phyloP scores from a whole-genome alignment of 2,797 vertebrate genomes.

The Poeciliopsis gracilis region DNA sequence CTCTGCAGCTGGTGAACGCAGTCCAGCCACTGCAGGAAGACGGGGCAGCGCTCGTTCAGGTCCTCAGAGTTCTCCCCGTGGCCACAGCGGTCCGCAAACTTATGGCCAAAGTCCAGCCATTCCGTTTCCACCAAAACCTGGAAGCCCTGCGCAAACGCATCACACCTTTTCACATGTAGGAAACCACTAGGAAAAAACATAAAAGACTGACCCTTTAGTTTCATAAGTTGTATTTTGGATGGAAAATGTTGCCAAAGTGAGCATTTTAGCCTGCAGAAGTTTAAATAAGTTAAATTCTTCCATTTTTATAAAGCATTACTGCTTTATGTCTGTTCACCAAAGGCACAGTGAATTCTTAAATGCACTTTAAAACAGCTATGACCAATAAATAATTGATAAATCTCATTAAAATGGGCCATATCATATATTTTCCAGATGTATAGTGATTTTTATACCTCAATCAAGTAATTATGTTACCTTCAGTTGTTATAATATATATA shows the following conservation, averaged over 20 bases:
- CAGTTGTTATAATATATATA: too few species aligned
- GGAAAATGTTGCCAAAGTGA: background rate
- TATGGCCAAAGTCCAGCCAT: constrained; percentile 98
- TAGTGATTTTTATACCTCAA: too few species aligned
- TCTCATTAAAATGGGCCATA: background rate
- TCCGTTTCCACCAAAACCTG: constrained; percentile 97
- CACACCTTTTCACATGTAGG: background rate
- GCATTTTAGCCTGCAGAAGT: background rate
- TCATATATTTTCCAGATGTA: too few species aligned
- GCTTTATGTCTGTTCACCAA: background rate
- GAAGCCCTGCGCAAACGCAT: constrained; percentile 82
- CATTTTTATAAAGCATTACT: background rate
- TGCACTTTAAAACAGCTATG: background rate
- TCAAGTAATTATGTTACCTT: too few species aligned
- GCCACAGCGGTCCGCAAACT: constrained; percentile 97
- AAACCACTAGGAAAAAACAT: too few species aligned
- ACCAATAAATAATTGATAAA: background rate
- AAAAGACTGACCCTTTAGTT: background rate
- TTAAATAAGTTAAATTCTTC: background rate
- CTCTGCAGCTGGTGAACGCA: constrained; percentile 98
- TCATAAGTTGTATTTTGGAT: background rate
- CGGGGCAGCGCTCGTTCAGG: constrained; percentile 95
- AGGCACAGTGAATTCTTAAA: background rate
- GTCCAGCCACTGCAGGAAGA: constrained; percentile 98
- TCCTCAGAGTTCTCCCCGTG: constrained; percentile 97